Evolutionary conservation across 2,797 vertebrate species (phyloP).

Genomic region (Brotula barbata): DNA sequence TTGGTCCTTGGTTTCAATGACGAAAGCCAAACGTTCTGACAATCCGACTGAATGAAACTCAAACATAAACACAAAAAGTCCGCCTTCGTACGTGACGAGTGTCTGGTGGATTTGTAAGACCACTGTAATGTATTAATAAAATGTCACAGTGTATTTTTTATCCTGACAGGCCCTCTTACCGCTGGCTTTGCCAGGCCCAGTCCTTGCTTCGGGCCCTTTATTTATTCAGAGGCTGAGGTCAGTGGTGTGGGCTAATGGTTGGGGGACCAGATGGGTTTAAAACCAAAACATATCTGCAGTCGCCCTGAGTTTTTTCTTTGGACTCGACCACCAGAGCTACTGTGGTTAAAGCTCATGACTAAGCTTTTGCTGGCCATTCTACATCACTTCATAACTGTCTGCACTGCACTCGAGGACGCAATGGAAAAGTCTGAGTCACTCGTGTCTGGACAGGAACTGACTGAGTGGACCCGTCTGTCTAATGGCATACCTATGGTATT

Average conservation of each 20-base stretch:
- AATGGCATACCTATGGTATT: conserved; percentile 64
- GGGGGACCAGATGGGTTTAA: conserved; percentile 57
- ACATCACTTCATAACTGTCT: conserved; percentile 64
- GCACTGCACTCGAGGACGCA: conserved; percentile 48
- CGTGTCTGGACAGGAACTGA: conserved; percentile 76
- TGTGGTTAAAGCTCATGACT: conserved; percentile 75
- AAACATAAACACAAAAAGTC: conserved; percentile 24
- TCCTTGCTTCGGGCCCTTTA: conserved; percentile 41
- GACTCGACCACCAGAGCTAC: conserved; percentile 64
- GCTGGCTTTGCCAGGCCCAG: conserved; percentile 16
- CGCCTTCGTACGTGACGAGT: conserved; percentile 8
- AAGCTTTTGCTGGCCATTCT: conserved; percentile 66
- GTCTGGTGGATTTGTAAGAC: conserved; percentile 17
- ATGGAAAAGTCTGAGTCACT: conserved; percentile 78
- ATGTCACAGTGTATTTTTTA: conserved; percentile 31
- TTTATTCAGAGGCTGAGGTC: conserved; percentile 66
- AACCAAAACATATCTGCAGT: conserved; percentile 68
- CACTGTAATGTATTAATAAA: conserved; percentile 23
- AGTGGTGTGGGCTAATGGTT: conserved; percentile 46
- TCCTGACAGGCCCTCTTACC: conserved; percentile 6
- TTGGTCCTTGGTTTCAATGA: conserved; percentile 1
- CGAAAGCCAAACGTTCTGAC: neutral
- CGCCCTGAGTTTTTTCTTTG: conserved; percentile 41
- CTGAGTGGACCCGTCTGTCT: conserved; percentile 63
- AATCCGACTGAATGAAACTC: conserved; percentile 18